A percentile compares a stretch with the other conserved stretches of the same genome.
These are phyloP conservation scores for Dynastes maya DNA, from an alignment of 2,888 invertebrate genomes.

Conservation along the genomic window DNA sequence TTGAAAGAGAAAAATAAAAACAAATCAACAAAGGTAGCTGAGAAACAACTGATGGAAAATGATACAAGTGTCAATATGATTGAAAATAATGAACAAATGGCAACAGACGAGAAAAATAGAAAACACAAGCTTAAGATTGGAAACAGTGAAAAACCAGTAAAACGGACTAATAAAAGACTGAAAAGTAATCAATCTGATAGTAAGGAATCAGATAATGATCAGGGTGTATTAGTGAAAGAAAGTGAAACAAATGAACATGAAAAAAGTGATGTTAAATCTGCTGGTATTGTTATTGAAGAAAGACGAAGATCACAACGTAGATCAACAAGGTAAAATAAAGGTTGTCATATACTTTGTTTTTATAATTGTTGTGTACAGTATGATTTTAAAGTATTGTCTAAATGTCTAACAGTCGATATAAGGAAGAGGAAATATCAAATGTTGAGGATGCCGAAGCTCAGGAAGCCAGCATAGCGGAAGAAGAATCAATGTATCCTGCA, in stretches of 20 bases:
- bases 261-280: constrained; percentile 22
- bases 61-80: constrained; percentile 53
- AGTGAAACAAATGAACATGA: constrained; percentile 47
- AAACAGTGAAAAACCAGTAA: constrained; percentile 55
- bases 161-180: constrained; percentile 57
- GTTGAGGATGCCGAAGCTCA: constrained; percentile 54
- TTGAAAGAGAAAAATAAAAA: constrained; percentile 48
- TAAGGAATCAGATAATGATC: constrained; percentile 60
- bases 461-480: constrained; percentile 59
- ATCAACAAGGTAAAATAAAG: constrained; percentile 58
- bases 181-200: constrained; percentile 57
- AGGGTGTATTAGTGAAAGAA: constrained; percentile 54
- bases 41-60: constrained; percentile 54
- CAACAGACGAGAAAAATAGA: constrained; percentile 47
- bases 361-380: not conserved
- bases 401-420: constrained; percentile 44
- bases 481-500: constrained; percentile 58
- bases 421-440: constrained; percentile 55
- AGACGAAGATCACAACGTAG: constrained; percentile 60
- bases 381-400: not conserved
- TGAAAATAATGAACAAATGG: constrained; percentile 49
- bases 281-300: constrained; percentile 31
- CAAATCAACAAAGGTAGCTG: constrained; percentile 52
- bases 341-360: not conserved
- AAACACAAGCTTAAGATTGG: constrained; percentile 57